phyloP scores from a whole-genome alignment of 2,888 invertebrate genomes.

The Lasiommata megera region DNA sequence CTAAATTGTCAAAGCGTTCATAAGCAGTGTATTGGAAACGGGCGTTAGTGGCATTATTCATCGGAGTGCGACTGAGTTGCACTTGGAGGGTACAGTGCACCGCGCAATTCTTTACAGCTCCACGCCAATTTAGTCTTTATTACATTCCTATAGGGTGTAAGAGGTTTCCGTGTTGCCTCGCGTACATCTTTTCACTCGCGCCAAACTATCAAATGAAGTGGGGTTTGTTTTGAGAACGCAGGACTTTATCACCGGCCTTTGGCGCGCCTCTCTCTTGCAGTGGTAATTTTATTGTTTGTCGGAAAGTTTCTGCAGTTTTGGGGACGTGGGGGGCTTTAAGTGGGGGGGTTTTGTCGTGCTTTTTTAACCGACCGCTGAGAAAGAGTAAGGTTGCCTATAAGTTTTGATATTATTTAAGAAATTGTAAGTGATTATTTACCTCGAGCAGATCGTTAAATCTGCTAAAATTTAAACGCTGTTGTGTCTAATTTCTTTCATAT shows the following conservation, averaged over 20 bases:
- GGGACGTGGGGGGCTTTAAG: neutral
- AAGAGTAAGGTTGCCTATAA: too few relatives aligned
- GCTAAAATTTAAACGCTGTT: too few relatives aligned
- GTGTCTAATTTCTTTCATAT: too few relatives aligned
- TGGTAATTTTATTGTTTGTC: conserved; percentile 21
- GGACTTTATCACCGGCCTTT: conserved; percentile 21
- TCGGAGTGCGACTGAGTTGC: conserved; percentile 28
- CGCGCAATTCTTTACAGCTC: neutral
- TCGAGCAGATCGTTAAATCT: too few relatives aligned
- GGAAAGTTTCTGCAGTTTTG: conserved; percentile 13
- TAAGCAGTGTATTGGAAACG: conserved; percentile 21
- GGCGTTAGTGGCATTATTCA: conserved; percentile 28
- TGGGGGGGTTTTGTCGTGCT: neutral
- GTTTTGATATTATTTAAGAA: too few relatives aligned
- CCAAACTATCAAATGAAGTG: conserved; percentile 29
- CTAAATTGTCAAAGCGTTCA: conserved; percentile 4
- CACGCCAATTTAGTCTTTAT: conserved; percentile 8
- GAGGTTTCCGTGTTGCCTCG: neutral
- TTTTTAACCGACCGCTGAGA: neutral
- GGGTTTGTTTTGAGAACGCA: conserved; percentile 24
- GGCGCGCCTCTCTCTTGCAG: conserved; percentile 14
- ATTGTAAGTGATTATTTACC: too few relatives aligned
- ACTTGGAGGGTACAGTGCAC: conserved; percentile 15
- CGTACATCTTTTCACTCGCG: conserved; percentile 14
- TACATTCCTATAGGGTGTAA: neutral